A percentile compares a stretch with the other conserved stretches of the same genome.
Evolutionary conservation across 2,113 vertebrate species (phyloP).

Genomic region (Gobio gobio): DNA sequence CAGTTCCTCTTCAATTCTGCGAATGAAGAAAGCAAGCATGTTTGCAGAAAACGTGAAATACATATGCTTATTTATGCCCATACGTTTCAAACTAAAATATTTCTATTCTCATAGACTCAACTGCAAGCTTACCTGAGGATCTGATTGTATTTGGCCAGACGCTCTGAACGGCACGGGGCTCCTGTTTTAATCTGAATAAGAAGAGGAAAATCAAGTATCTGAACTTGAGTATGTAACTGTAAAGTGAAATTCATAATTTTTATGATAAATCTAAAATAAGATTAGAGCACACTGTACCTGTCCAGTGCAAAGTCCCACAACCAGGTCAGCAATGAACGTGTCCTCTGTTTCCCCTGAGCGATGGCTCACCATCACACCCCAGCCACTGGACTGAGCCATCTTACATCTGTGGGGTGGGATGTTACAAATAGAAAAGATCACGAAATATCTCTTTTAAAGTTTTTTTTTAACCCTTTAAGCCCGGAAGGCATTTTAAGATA

Average conservation of each 20-base stretch:
- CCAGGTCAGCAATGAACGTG: slow-evolving; percentile 95
- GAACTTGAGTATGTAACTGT: background rate
- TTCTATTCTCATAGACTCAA: background rate
- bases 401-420: slow-evolving; percentile 81
- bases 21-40: background rate
- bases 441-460: background rate
- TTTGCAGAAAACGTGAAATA: background rate
- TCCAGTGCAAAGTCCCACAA: slow-evolving; percentile 93
- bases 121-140: slow-evolving; percentile 68
- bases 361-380: slow-evolving; percentile 98
- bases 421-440: background rate
- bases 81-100: background rate
- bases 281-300: slow-evolving; percentile 77
- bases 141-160: slow-evolving; percentile 80
- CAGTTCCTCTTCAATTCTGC: slow-evolving; percentile 96
- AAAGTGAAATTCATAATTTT: background rate
- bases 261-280: background rate
- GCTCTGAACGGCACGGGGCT: slow-evolving; percentile 78
- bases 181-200: slow-evolving; percentile 75
- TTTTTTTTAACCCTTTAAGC: background rate
- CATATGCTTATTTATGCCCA: background rate
- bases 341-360: slow-evolving; percentile 96
- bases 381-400: slow-evolving; percentile 90
- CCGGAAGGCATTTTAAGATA: too few relatives aligned
- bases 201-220: background rate